Base-by-base conservation (phyloP, 2,797 vertebrate species). In the Cacajao melanocephalus region DNA sequence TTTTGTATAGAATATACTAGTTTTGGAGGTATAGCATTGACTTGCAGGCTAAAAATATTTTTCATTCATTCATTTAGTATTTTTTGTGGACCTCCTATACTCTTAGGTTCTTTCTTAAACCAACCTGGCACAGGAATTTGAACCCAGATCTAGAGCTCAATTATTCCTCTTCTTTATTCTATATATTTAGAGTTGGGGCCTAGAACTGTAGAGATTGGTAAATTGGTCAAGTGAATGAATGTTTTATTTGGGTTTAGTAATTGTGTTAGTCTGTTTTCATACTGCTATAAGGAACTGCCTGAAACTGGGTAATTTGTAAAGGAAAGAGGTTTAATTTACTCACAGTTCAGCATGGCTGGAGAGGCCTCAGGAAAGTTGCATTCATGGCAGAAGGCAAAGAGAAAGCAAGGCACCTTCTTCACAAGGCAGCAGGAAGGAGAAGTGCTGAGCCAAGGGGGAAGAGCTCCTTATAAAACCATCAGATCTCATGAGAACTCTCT, bases 21-120 rank as follows among this genome's bases (percentile, higher is more conserved):
- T 61, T 72, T 90, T 80, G 13, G 22, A 52, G 44, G 52, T 73
- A 8, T 20, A 93, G 70, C 52, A 80, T 79, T 80, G 80, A 46
- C 80, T 90, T 93, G 28, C 20, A 93, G 36, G 30, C 85, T 93
- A 17, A 67, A 89, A 84, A n/a, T 64, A 89, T 64, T 83, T 94
- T 89, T 89, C 5, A 30, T 89, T 94, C 26, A 64, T 64, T 89
- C 36, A 70, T 61, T 96, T 41, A 95, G 33, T 64, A 82, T 67
- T 86, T 90, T 85, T 90, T 86, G 50, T 86, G 36, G 52, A 55
- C 26, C 55, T 75, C 15, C 14, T 82, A 1, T 52, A 44, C 19
- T 78, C 30, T 19, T 83, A 79, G 52, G 28, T 88, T 92, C 70
- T 92, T 36, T 92, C 70, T 72, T 92, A 94, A 88, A 76, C 57